phyloP scores from a whole-genome alignment of 2,888 invertebrate species.

The Serrognathus titanus region DNA sequence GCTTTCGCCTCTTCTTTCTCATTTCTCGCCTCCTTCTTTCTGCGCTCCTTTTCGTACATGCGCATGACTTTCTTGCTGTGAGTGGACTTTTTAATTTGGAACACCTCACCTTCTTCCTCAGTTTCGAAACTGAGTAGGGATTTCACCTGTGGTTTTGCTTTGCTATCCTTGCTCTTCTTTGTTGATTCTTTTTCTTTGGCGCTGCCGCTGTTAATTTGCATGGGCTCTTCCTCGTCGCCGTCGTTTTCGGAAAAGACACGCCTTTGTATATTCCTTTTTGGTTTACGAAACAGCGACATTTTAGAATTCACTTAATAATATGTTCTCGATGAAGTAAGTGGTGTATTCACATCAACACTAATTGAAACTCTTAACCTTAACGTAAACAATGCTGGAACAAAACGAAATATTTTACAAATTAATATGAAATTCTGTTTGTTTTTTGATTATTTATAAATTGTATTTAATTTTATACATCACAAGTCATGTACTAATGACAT shows the following conservation, averaged over 20 bases:
- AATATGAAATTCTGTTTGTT: too few species aligned
- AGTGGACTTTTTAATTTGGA: constrained; percentile 93
- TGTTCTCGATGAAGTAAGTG: too few species aligned
- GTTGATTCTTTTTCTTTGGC: constrained; percentile 28
- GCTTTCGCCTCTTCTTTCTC: constrained; percentile 34
- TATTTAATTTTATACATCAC: too few species aligned
- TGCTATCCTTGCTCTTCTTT: constrained; percentile 33
- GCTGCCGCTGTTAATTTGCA: constrained; percentile 41
- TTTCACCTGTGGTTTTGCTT: constrained; percentile 45
- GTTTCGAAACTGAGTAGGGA: constrained; percentile 75
- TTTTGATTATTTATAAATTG: too few species aligned
- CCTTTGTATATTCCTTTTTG: constrained; percentile 77
- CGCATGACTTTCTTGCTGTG: constrained; percentile 87
- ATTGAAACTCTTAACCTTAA: too few species aligned
- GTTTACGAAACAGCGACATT: constrained; percentile 86
- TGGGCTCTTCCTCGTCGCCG: constrained; percentile 55
- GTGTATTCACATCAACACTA: too few species aligned
- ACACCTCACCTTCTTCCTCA: constrained; percentile 82
- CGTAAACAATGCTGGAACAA: too few species aligned
- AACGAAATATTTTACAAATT: too few species aligned
- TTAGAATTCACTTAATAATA: constrained; percentile 17
- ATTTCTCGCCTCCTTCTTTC: constrained; percentile 53
- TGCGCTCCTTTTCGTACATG: constrained; percentile 75
- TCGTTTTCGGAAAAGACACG: constrained; percentile 67
- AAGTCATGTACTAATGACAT: too few species aligned